Evolutionary conservation across 2,888 invertebrate species (phyloP).

Genomic region (Sinohyriopsis cumingii): DNA sequence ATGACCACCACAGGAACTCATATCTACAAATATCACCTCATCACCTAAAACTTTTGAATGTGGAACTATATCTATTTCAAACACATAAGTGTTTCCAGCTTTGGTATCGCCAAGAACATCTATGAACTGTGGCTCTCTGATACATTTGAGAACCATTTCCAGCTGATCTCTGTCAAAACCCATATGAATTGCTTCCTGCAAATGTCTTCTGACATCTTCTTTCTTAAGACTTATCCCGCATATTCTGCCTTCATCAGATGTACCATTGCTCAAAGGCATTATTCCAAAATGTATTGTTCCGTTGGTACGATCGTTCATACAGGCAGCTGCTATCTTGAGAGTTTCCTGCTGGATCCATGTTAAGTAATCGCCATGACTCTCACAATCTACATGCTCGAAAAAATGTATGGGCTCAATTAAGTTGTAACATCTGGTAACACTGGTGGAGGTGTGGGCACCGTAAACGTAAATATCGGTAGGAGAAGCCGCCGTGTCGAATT

Average conservation of each 20-base stretch:
- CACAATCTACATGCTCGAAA: constrained; percentile 1
- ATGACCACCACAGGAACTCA: constrained; percentile 2
- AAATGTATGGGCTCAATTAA: constrained; percentile 16
- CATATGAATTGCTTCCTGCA: constrained; percentile 17
- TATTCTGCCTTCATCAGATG: constrained; percentile 26
- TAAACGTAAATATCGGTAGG: constrained; percentile 8
- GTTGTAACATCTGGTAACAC: constrained; percentile 5
- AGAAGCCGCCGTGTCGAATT: constrained; percentile 15
- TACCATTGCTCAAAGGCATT: constrained; percentile 1
- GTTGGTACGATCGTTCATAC: constrained; percentile 23
- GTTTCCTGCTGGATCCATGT: constrained; percentile 13
- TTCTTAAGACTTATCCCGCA: constrained; percentile 25
- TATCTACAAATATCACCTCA: constrained; percentile 24
- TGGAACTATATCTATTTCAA: constrained; percentile 45
- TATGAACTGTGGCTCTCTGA: constrained; percentile 37
- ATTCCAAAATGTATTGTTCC: constrained; percentile 38
- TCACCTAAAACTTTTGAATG: constrained; percentile 15
- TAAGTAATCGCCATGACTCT: neutral
- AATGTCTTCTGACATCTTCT: constrained; percentile 12
- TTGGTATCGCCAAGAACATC: constrained; percentile 21
- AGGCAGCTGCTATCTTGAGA: constrained; percentile 19
- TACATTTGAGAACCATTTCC: constrained; percentile 27
- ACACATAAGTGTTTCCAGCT: constrained; percentile 10
- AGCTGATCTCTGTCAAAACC: constrained; percentile 24
- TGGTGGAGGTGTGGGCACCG: constrained; percentile 9